Evolutionary conservation across 2,888 invertebrate genomes (phyloP).

Genomic region (Lasioglossum malachurum): DNA sequence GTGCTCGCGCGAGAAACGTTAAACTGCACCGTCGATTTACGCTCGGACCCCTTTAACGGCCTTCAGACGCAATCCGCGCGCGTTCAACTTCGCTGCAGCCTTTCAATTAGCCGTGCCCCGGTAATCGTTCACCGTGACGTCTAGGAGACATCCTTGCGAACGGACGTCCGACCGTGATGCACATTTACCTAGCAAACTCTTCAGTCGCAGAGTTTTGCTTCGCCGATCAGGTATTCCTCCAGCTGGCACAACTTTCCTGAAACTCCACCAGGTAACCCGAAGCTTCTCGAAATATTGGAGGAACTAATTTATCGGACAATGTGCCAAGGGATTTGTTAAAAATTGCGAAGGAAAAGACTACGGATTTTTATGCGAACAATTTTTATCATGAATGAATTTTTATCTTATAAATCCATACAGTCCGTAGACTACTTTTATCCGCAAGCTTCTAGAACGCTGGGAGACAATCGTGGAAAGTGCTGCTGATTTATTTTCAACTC

Average conservation of each 20-base stretch:
- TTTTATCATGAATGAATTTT: not conserved
- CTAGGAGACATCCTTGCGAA: not conserved
- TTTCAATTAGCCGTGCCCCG: conserved; percentile 10
- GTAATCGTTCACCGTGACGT: conserved; percentile 19
- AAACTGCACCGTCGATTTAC: conserved; percentile 20
- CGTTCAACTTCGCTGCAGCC: not conserved
- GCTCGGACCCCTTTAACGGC: conserved; percentile 9
- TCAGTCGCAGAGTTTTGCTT: not conserved
- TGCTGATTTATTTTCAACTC: not conserved
- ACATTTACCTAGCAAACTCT: not conserved
- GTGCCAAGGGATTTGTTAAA: not conserved
- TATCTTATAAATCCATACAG: too few relatives aligned
- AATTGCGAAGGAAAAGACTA: too few relatives aligned
- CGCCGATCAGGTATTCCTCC: not conserved
- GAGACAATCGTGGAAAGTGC: not conserved
- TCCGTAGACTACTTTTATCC: too few relatives aligned
- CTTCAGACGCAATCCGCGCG: conserved; percentile 24
- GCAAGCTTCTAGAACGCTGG: not conserved
- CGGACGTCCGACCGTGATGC: not conserved
- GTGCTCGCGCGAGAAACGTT: conserved; percentile 8
- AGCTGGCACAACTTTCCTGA: not conserved
- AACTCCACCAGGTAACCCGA: not conserved
- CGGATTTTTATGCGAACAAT: too few relatives aligned
- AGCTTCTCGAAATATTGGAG: not conserved
- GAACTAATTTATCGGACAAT: not conserved